Evolutionary conservation across 1,140 invertebrate species (phyloP), one percentile per base, ranked within the genome.

Genomic region (Scaptomyza graminum): DNA sequence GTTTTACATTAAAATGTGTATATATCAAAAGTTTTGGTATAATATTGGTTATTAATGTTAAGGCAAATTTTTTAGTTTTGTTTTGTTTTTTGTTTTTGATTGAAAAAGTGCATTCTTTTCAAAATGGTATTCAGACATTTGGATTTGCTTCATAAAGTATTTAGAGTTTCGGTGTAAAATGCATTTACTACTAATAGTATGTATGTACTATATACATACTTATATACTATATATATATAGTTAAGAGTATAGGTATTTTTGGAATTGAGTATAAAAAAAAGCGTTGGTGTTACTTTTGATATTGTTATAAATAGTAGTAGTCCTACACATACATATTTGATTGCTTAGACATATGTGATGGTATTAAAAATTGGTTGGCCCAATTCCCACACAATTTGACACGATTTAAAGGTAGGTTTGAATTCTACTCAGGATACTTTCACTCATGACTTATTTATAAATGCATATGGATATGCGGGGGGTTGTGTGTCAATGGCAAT

Each of bases 121-220:
- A 75, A 78, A 78, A 75, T 67, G 72, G 66, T 71, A 43, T 3
- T 78, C 75, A 78, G 75, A 78, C 75, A 71, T 78, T 78, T 71
- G 72, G 67, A 50, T 78, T 77, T 78, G 67, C 67, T 49, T 74
- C 31, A 62, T 78, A 78, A 78, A 78, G 75, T 78, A 78, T 49
- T 77, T 55, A 59, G 61, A 75, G 54, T 74, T 62, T 9, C 44
- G 28, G 49, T 59, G 37, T 16, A 55, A 65, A 64, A 56, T 57
- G 16, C 22, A n/a, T 41, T 63, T 54, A 49, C 43, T 34, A 28
- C 22, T 25, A 28, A 51, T 41, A 51, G n/a, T 39, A 13, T 16
- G 18, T 34, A 15, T 49, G 18, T 51, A 28, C 34, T 28, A n/a
- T 46, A 16, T 52, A 25, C 34, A 5, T 28, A 11, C n/a, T n/a